Conservation (phyloP, 1,140 invertebrate genomes). For the Scaptomyza montana region DNA sequence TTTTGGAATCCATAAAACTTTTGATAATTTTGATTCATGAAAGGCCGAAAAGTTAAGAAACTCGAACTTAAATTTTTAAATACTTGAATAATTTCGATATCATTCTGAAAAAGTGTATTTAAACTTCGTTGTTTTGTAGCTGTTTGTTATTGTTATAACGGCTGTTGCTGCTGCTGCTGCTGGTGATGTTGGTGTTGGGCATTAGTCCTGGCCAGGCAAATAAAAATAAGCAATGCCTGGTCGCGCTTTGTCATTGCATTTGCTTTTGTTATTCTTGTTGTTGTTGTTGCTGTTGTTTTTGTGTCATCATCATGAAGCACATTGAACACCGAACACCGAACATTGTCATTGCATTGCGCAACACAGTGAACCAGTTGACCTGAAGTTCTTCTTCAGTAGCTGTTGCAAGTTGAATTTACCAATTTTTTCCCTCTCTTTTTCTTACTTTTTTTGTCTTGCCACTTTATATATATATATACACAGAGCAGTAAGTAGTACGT, state of each 20-base stretch:
- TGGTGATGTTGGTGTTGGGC: conserved; percentile 50
- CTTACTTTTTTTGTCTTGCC: conserved; percentile 30
- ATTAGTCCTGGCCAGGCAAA: conserved; percentile 75
- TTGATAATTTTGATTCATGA: too few relatives aligned
- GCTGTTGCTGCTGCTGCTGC: conserved; percentile 20
- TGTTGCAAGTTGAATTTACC: too few relatives aligned
- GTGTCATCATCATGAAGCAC: conserved; percentile 60
- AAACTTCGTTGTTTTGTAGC: neutral
- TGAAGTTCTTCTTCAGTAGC: conserved; percentile 6
- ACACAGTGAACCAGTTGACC: neutral
- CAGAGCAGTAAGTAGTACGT: conserved; percentile 10
- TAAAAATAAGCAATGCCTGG: conserved; percentile 76
- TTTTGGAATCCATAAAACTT: neutral
- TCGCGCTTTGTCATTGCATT: conserved; percentile 41
- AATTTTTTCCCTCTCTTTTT: conserved; percentile 34
- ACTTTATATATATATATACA: conserved; percentile 43
- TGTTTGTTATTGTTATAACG: conserved; percentile 32
- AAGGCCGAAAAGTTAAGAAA: too few relatives aligned
- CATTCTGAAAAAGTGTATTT: neutral
- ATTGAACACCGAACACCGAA: conserved; percentile 63
- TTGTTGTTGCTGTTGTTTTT: conserved; percentile 15
- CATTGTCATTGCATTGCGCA: conserved; percentile 68
- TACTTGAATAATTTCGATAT: neutral
- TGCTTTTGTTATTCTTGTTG: neutral
- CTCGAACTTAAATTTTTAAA: too few relatives aligned